Percentiles rank a stretch among this genome's conserved stretches.
These are phyloP conservation scores for Ectropis crepuscularia DNA, from an alignment of 2,888 invertebrate species.

Conservation along the genomic window DNA sequence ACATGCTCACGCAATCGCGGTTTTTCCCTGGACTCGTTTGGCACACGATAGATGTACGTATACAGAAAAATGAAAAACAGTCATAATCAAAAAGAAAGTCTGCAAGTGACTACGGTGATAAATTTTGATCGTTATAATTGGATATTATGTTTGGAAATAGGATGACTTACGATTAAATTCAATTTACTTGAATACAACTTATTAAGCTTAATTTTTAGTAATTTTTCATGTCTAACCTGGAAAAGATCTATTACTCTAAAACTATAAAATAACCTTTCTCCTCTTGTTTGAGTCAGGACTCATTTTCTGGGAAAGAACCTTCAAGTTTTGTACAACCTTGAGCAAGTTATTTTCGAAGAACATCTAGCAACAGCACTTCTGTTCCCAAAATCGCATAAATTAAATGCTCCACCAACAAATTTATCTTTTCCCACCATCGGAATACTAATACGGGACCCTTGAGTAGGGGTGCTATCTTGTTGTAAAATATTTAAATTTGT, in stretches of 20 bases:
- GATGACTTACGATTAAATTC: too few relatives aligned
- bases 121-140: too few relatives aligned
- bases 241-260: conserved; percentile 12
- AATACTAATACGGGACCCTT: conserved; percentile 75
- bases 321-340: conserved; percentile 31
- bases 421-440: conserved; percentile 81
- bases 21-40: too few relatives aligned
- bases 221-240: conserved; percentile 4
- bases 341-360: conserved; percentile 41
- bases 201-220: too few relatives aligned
- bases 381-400: conserved; percentile 76
- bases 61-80: too few relatives aligned
- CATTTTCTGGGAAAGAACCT: conserved; percentile 31
- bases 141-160: too few relatives aligned
- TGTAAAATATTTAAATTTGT: conserved; percentile 18
- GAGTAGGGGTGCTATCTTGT: conserved; percentile 28
- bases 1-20: too few relatives aligned
- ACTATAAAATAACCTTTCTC: conserved; percentile 3
- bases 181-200: too few relatives aligned
- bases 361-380: conserved; percentile 49
- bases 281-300: conserved; percentile 7
- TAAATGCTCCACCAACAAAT: conserved; percentile 79
- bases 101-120: too few relatives aligned
- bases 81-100: too few relatives aligned
- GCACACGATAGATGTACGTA: too few relatives aligned